phyloP scores from a whole-genome alignment of 1,140 invertebrate genomes.

The Ceratina japonica region DNA sequence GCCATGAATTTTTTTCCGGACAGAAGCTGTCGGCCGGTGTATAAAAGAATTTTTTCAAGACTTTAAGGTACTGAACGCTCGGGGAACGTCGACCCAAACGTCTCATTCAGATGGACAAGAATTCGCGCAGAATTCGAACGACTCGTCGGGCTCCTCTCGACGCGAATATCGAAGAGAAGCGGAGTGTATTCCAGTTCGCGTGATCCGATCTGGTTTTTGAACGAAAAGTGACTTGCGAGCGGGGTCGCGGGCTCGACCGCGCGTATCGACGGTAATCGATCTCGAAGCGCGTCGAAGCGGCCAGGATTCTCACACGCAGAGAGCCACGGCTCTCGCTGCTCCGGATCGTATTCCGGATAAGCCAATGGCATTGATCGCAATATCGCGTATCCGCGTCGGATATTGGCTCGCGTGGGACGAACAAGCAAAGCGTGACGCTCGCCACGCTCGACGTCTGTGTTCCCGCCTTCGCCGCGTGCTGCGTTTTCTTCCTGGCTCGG shows the following conservation, averaged over 20 bases:
- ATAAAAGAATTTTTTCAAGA: neutral
- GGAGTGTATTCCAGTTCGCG: neutral
- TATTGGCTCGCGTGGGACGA: slow-evolving; percentile 58
- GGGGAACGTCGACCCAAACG: neutral
- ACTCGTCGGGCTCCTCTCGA: no score
- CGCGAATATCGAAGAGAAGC: no score
- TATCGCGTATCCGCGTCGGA: slow-evolving; percentile 56
- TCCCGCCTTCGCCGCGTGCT: slow-evolving; percentile 22
- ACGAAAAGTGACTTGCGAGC: slow-evolving; percentile 33
- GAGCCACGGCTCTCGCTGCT: neutral
- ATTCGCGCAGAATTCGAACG: no score
- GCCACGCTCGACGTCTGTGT: slow-evolving; percentile 8
- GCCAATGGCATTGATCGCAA: slow-evolving; percentile 60
- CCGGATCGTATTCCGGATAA: slow-evolving; percentile 63
- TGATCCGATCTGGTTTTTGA: slow-evolving; percentile 24
- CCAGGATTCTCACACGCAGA: slow-evolving; percentile 57
- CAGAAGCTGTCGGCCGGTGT: neutral
- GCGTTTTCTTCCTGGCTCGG: slow-evolving; percentile 24
- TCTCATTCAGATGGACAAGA: neutral
- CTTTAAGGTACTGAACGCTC: no score
- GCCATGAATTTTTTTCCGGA: no score
- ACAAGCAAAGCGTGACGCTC: slow-evolving; percentile 49
- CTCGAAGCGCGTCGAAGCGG: slow-evolving; percentile 41
- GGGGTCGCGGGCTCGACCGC: slow-evolving; percentile 24
- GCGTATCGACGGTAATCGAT: slow-evolving; percentile 50